phyloP scores from a whole-genome alignment of 2,797 vertebrate genomes.

The Pelochelys cantorii region DNA sequence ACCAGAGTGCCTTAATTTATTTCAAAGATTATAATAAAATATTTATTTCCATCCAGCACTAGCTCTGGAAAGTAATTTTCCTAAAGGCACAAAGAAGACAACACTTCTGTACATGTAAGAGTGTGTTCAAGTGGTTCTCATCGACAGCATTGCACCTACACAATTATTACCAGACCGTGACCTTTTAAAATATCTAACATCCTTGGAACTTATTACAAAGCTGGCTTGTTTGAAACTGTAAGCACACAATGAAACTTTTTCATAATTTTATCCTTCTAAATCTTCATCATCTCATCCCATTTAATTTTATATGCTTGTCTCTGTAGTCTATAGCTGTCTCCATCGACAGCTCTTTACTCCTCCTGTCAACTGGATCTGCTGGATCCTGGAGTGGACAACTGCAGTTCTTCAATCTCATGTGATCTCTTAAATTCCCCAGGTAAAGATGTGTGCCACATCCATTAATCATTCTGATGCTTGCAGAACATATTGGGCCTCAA shows the following conservation, averaged over 20 bases:
- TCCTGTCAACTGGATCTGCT: not conserved
- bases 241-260: not conserved
- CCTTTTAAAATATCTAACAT: not conserved
- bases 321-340: not conserved
- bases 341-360: not conserved
- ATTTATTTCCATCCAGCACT: not conserved
- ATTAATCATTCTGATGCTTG: not conserved
- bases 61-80: not conserved
- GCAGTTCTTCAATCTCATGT: not conserved
- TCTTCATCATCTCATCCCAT: not conserved
- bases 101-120: not conserved
- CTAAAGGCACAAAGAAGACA: not conserved
- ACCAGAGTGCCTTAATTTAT: not conserved
- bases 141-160: not conserved
- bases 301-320: not conserved
- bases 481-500: not conserved
- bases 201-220: not conserved
- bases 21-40: not conserved
- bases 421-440: constrained; percentile 9
- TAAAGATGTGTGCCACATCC: not conserved
- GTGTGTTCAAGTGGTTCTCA: not conserved
- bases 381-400: not conserved
- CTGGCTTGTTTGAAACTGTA: not conserved
- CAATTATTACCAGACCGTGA: not conserved
- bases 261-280: not conserved